phyloP scores from a whole-genome alignment of 1,140 invertebrate genomes.

The Aphelenchoides fujianensis region DNA sequence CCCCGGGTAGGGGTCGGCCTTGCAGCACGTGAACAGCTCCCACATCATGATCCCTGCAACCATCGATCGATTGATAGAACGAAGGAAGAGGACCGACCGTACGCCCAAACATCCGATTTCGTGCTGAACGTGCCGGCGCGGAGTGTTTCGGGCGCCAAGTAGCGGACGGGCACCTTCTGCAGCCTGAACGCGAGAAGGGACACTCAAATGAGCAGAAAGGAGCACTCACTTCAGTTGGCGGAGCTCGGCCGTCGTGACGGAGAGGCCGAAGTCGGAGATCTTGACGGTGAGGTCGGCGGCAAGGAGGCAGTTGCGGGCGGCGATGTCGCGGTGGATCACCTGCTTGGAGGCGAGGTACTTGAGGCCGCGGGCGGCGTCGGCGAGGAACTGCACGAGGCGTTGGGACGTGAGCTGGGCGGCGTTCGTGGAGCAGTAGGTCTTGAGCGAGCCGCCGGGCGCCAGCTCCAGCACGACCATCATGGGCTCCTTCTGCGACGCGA shows the following conservation, averaged over 20 bases:
- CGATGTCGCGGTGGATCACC: slow-evolving; percentile 24
- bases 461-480: slow-evolving; percentile 19
- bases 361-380: slow-evolving; percentile 13
- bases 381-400: background rate
- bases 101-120: slow-evolving; percentile 27
- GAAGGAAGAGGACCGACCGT: slow-evolving; percentile 5
- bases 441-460: slow-evolving; percentile 17
- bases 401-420: background rate
- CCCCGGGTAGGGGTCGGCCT: slow-evolving; percentile 23
- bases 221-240: slow-evolving; percentile 24
- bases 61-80: background rate
- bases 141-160: slow-evolving; percentile 24
- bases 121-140: slow-evolving; percentile 10
- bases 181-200: slow-evolving; percentile 17
- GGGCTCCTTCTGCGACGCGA: slow-evolving; percentile 21
- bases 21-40: slow-evolving; percentile 33
- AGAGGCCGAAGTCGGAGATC: slow-evolving; percentile 23
- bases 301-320: slow-evolving; percentile 24
- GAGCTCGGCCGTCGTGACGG: slow-evolving; percentile 10
- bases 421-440: slow-evolving; percentile 6
- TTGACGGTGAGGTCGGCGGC: slow-evolving; percentile 19
- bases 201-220: background rate
- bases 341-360: slow-evolving; percentile 15
- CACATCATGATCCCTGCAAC: slow-evolving; percentile 27
- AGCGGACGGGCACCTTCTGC: slow-evolving; percentile 20